Evolutionary conservation across 2,113 vertebrate species (phyloP).

Genomic region (Rutilus rutilus): DNA sequence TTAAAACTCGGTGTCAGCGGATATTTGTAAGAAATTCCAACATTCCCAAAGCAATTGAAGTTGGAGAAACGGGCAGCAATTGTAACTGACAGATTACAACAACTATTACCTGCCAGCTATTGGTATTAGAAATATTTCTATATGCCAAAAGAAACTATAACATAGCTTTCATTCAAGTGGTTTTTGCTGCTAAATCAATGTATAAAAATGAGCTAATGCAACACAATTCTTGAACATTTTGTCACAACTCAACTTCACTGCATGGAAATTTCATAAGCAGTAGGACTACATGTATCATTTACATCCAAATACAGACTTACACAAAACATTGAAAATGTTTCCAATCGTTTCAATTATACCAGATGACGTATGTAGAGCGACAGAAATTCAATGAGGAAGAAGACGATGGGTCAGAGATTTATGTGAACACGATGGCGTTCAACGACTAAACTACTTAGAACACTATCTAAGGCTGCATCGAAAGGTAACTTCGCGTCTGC

Average conservation of each 20-base stretch:
- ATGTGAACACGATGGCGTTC: no score
- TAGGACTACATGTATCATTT: background rate
- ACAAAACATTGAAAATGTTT: no score
- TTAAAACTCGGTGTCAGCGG: conserved; percentile 4
- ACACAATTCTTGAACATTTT: background rate
- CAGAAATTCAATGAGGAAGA: no score
- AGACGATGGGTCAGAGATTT: no score
- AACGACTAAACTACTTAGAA: no score
- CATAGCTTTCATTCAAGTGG: background rate
- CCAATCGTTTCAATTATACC: no score
- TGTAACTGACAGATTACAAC: background rate
- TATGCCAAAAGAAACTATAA: background rate
- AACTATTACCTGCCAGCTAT: background rate
- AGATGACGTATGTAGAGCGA: no score
- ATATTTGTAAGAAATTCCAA: conserved; percentile 29
- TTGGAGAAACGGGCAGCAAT: background rate
- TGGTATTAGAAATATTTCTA: background rate
- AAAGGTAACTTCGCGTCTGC: no score
- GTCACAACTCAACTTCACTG: background rate
- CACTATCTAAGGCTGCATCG: no score
- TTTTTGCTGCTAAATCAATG: background rate
- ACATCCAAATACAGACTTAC: background rate
- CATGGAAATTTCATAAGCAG: background rate
- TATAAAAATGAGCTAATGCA: background rate
- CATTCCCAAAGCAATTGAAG: conserved; percentile 11